Evolutionary conservation across 2,113 vertebrate genomes (phyloP), one percentile per base, ranked within the genome.

Genomic region (Cariama cristata): DNA sequence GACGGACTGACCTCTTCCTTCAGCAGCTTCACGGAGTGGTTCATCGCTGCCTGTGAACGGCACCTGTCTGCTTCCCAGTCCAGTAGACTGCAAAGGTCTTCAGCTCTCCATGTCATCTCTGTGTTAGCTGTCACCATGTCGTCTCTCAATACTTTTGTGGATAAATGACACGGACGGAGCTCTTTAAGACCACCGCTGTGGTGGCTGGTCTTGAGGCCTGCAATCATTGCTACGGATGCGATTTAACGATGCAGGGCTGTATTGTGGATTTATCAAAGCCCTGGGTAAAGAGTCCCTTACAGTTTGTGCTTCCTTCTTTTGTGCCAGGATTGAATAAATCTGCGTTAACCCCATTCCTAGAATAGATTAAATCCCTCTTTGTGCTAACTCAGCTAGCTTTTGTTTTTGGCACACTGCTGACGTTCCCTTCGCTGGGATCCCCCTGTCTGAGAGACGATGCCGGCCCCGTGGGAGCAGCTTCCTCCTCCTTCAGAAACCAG

Each of bases 31-130:
- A 27, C 0, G 3, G 35, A 77, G 72, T 2, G 0, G 50, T 40
- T 74, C 12, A 3, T 14, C 0, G 1, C 60, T 6, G 2, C 0
- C 0, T 40, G 49, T 9, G 47, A 80, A 64, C 0, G 2, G 67
- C 58, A 62, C 52, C 62, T 72, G 79, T 33, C 13, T 33, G 10
- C 44, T 73, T 60, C 50, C 60, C 84, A 69, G 59, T 18, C 79
- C 23, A 3, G 9, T 6, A 69, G 21, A 26, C 50, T 16, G 45
- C 28, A 2, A 20, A 67, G 38, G 20, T 50, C 55, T 66, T 68
- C 4, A 5, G 52, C n/a, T 82, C 28, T 33, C 45, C 1, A 0
- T 18, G 26, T 6, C 0, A 2, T 2, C 76, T 63, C 73, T 6
- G 28, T 26, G n/a, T 9, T 35, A 87, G 38, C 56, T 75, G 38